Percentiles rank a stretch among this genome's conserved stretches.
Conservation (phyloP, 2,113 vertebrate genomes). For the Cyprinodon brontotheroides region DNA sequence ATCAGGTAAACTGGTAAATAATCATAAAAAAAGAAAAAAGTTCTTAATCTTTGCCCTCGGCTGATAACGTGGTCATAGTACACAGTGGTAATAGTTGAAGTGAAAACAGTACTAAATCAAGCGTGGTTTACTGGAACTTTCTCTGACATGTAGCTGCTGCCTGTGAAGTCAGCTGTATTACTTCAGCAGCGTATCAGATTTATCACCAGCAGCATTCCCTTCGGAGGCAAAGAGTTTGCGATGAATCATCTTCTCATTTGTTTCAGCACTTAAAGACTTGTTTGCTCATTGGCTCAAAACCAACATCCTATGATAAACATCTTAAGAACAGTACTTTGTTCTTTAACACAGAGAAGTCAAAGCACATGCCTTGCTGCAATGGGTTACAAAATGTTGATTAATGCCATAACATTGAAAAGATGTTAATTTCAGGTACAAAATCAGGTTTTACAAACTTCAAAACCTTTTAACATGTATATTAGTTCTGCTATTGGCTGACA, state of each 20-base stretch:
- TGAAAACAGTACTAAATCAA: constrained; percentile 45
- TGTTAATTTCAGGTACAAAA: constrained; percentile 24
- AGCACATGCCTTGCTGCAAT: constrained; percentile 53
- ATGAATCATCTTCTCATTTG: constrained; percentile 20
- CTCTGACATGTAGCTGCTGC: constrained; percentile 21
- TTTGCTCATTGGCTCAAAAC: constrained; percentile 37
- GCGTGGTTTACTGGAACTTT: constrained; percentile 37
- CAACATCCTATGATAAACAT: constrained; percentile 7
- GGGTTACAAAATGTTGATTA: constrained; percentile 14
- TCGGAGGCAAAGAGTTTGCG: constrained; percentile 16
- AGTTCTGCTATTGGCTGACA: constrained; percentile 49
- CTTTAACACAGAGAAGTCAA: constrained; percentile 26
- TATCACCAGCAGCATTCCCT: constrained; percentile 40
- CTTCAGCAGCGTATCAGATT: constrained; percentile 48
- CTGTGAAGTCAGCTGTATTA: constrained; percentile 44
- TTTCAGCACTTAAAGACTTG: background rate
- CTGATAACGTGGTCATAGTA: constrained; percentile 32
- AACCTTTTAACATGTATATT: constrained; percentile 26
- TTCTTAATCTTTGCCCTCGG: background rate
- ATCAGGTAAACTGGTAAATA: constrained; percentile 60
- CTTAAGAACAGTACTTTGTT: background rate
- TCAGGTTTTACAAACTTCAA: constrained; percentile 29
- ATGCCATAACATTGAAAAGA: constrained; percentile 16
- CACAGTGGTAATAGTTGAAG: constrained; percentile 40
- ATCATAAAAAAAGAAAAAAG: constrained; percentile 8